Evolutionary conservation across 35 echinoderm and acorn worm species (phyloP).

Genomic region (Apostichopus parvimensis): DNA sequence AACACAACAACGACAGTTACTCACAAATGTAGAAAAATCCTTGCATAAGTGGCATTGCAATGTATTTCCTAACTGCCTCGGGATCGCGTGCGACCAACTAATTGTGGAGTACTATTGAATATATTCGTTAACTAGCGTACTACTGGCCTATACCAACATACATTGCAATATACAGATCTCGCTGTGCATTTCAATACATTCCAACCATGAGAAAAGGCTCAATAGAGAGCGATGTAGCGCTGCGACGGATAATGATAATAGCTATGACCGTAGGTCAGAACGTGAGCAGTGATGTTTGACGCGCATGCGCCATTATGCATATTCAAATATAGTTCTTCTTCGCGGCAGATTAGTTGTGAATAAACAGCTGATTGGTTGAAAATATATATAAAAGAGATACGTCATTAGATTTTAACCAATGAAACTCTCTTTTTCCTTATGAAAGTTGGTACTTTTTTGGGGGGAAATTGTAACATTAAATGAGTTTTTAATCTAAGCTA

Average conservation of each 20-base stretch:
- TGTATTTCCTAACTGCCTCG: conserved; percentile 22
- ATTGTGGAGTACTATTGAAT: conserved; percentile 20
- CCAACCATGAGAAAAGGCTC: conserved; percentile 21
- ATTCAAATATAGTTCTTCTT: conserved; percentile 14
- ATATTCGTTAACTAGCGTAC: conserved; percentile 14
- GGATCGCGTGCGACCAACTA: conserved; percentile 43
- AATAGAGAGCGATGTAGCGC: not conserved
- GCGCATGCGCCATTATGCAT: conserved; percentile 28
- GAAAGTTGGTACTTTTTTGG: not conserved
- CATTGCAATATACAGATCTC: conserved; percentile 12
- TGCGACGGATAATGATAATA: conserved; percentile 26
- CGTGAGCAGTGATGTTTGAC: conserved; percentile 32
- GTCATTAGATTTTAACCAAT: conserved; percentile 8
- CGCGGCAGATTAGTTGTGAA: not conserved
- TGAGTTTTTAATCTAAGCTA: not conserved
- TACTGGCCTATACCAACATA: conserved; percentile 14
- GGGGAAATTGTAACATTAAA: not conserved
- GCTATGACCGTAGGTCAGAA: conserved; percentile 35
- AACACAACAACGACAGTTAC: not conserved
- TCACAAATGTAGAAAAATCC: conserved; percentile 6
- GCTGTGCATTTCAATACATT: not conserved
- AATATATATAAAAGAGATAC: not conserved
- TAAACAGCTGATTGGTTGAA: conserved; percentile 4
- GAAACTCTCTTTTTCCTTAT: not conserved
- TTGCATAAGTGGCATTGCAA: conserved; percentile 44